Conservation (phyloP, 2,888 invertebrate species). For the Cancer borealis region DNA sequence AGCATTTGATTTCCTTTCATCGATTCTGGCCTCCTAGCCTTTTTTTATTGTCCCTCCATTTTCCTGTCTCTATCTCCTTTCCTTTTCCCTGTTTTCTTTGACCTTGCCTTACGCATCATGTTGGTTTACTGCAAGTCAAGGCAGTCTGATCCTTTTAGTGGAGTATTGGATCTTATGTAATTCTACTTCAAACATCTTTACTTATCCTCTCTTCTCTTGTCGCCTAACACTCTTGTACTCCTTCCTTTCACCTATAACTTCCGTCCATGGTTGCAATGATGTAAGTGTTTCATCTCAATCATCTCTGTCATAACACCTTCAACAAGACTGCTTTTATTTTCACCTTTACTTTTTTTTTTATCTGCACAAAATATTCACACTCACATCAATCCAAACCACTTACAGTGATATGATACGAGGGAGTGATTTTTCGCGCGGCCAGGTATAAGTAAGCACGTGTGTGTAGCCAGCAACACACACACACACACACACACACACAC, state of each 20-base stretch:
- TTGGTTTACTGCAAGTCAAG: too few relatives aligned
- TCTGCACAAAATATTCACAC: neutral
- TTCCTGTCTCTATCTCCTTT: neutral
- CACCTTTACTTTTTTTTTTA: neutral
- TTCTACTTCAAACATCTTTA: neutral
- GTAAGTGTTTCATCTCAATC: neutral
- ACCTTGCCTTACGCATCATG: neutral
- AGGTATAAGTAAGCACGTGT: too few relatives aligned
- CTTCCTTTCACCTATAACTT: too few relatives aligned
- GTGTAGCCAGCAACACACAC: neutral
- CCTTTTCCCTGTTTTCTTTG: neutral
- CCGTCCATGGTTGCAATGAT: too few relatives aligned
- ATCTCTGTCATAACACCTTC: neutral
- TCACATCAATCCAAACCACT: too few relatives aligned
- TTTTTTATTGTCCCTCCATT: constrained; percentile 6
- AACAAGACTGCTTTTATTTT: neutral
- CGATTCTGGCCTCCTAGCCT: neutral
- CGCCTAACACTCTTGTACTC: too few relatives aligned
- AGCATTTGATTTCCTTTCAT: neutral
- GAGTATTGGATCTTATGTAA: too few relatives aligned
- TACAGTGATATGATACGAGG: too few relatives aligned
- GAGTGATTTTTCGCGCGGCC: too few relatives aligned
- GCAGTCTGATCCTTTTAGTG: too few relatives aligned
- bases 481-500: constrained; percentile 20
- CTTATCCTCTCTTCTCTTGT: too few relatives aligned